Evolutionary conservation across 2,888 invertebrate genomes (phyloP), one percentile per base, ranked within the genome.

Genomic region (Hirtodrosophila cameraria): DNA sequence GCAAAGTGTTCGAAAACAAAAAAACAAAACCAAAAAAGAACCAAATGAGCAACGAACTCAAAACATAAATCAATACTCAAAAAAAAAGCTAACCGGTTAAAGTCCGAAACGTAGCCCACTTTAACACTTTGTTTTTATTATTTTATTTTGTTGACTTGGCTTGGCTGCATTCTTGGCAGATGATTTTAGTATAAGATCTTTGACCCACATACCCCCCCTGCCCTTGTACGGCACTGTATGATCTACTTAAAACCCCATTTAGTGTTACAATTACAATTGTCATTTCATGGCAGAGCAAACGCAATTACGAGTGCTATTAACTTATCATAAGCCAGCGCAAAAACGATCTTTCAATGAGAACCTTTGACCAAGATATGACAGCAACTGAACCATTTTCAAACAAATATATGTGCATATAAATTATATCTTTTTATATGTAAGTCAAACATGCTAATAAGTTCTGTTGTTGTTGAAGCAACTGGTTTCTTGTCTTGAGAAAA

Each of bases 391-490:
- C 7, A 52, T 16, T 16, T 38, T 2, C 5, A 48, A 8, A 4
- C 0, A 12, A 3, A 11, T 8, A 16, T 15, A 38, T 1, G 23
- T 11, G 30, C 3, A 12, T 12, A 27, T 23, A 16, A 16, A 15
- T 7, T 16, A 28, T 27, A 18, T 20, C 20, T 6, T 13, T 38
- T 8, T 35, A 13, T 13, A 23, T 35, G 2, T 28, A n/a, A 23
- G 20, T 35, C 9, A 18, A 4, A 43, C 42, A 54, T 60, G 69
- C 42, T 50, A 69, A 69, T 71, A 33, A 50, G 45, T 64, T 70
- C 12, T 15, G 30, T 5, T 11, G n/a, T 36, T 25, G 23, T 13
- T 27, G 9, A 31, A 9, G 15, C 23, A 70, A 66, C 73, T 57
- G 67, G 72, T 72, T 70, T 36, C 25, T 42, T 6, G 15, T 4